phyloP scores from a whole-genome alignment of 2,797 vertebrate genomes.

The Paguma larvata region DNA sequence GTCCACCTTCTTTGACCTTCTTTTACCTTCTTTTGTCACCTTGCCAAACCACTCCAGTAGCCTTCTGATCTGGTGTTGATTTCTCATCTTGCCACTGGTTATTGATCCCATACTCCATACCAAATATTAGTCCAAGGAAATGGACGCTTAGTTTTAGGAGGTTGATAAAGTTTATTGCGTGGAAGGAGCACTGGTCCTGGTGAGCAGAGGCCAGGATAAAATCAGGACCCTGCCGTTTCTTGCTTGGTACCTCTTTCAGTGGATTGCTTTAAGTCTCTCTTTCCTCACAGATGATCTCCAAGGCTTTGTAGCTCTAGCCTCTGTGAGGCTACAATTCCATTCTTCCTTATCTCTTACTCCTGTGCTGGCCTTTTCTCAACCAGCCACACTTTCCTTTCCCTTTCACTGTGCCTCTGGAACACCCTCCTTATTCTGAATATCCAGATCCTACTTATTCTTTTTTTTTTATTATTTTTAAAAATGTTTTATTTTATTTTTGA shows the following conservation, averaged over 20 bases:
- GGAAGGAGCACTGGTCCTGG: background rate
- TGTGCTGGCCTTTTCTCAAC: background rate
- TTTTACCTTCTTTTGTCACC: constrained; percentile 3
- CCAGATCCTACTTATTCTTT: background rate
- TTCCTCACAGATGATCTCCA: background rate
- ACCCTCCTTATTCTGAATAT: background rate
- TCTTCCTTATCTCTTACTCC: background rate
- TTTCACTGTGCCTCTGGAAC: background rate
- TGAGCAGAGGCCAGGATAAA: background rate
- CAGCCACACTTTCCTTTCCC: background rate
- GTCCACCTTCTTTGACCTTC: constrained; percentile 7
- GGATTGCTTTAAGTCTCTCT: background rate
- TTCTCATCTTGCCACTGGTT: background rate
- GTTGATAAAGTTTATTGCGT: background rate
- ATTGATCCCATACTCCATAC: background rate
- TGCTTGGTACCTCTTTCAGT: background rate
- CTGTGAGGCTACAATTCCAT: constrained; percentile 31
- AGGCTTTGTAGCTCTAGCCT: background rate
- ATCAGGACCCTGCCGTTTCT: background rate
- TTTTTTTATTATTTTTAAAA: too few relatives aligned
- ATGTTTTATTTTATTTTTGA: too few relatives aligned
- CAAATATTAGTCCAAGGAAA: background rate
- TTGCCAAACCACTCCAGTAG: constrained; percentile 15
- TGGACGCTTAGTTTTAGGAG: background rate
- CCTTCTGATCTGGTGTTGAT: background rate